A percentile compares a stretch with the other conserved stretches of the same genome.
These are phyloP conservation scores for Camponotus pennsylvanicus DNA, from an alignment of 1,140 invertebrate species.

Conservation along the genomic window DNA sequence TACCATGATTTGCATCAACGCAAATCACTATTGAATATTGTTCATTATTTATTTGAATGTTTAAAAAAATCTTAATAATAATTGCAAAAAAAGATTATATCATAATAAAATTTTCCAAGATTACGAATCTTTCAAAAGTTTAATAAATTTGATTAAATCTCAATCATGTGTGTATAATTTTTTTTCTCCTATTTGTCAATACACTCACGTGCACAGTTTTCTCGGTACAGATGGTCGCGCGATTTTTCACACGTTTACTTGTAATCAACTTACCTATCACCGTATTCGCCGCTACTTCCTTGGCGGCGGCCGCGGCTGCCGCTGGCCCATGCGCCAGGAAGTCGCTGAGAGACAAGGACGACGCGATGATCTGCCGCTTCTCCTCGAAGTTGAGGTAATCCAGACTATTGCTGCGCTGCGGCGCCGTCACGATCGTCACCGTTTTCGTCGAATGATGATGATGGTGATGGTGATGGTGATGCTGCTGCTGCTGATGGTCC, in stretches of 20 bases:
- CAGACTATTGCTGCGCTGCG: constrained; percentile 93
- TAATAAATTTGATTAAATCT: constrained; percentile 1
- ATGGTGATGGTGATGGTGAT: constrained; percentile 69
- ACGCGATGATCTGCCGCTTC: constrained; percentile 95
- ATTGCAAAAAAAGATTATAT: neutral
- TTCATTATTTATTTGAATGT: neutral
- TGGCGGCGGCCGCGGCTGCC: constrained; percentile 88
- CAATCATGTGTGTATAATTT: neutral
- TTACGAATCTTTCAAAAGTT: neutral
- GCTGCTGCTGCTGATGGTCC: constrained; percentile 72
- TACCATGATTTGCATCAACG: neutral
- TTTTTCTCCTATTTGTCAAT: neutral
- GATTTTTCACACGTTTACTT: neutral
- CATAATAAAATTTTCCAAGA: neutral
- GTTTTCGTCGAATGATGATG: constrained; percentile 86
- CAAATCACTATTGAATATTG: no score
- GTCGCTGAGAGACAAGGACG: constrained; percentile 94
- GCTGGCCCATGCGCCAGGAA: constrained; percentile 91
- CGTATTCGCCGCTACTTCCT: constrained; percentile 85
- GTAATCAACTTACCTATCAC: constrained; percentile 85
- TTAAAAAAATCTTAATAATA: neutral
- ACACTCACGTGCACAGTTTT: neutral
- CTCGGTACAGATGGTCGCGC: neutral
- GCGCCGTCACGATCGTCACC: constrained; percentile 88
- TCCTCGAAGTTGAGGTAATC: constrained; percentile 97